Evolutionary conservation across 2,888 invertebrate species (phyloP).

Genomic region (Heliconius charithonia): DNA sequence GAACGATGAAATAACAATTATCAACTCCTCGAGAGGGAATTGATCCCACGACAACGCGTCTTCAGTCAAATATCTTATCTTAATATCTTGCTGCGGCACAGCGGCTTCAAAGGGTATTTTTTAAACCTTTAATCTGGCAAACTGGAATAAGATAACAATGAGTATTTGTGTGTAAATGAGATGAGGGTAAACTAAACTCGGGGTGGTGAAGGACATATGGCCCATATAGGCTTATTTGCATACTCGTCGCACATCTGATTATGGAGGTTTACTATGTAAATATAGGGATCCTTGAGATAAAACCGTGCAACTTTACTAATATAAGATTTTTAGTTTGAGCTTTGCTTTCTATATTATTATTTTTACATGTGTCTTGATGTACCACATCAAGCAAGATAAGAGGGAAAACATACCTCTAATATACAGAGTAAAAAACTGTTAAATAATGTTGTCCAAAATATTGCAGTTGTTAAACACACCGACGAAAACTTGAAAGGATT

Average conservation of each 20-base stretch:
- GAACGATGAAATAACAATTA: background rate
- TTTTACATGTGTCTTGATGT: too few relatives aligned
- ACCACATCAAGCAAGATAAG: too few relatives aligned
- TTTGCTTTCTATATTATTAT: too few relatives aligned
- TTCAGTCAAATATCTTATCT: too few relatives aligned
- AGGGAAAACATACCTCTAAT: too few relatives aligned
- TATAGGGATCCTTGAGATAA: slow-evolving; percentile 25
- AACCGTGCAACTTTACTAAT: slow-evolving; percentile 18
- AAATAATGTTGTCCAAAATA: background rate
- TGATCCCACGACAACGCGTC: background rate
- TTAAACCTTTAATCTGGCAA: slow-evolving; percentile 5
- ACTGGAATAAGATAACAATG: slow-evolving; percentile 18
- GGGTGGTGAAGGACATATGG: slow-evolving; percentile 18
- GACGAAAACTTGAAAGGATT: background rate
- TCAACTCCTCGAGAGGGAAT: background rate
- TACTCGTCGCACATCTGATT: slow-evolving; percentile 28
- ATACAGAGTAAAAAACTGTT: background rate
- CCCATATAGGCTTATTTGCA: slow-evolving; percentile 20
- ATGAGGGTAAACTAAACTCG: slow-evolving; percentile 10
- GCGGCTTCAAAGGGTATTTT: background rate
- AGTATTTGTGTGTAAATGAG: slow-evolving; percentile 21
- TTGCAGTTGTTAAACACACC: too few relatives aligned
- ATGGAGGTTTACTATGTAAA: slow-evolving; percentile 33
- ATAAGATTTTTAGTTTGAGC: background rate
- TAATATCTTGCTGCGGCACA: too few relatives aligned